Conservation (phyloP, 2,797 vertebrate species). For the Gambelia wislizenii region DNA sequence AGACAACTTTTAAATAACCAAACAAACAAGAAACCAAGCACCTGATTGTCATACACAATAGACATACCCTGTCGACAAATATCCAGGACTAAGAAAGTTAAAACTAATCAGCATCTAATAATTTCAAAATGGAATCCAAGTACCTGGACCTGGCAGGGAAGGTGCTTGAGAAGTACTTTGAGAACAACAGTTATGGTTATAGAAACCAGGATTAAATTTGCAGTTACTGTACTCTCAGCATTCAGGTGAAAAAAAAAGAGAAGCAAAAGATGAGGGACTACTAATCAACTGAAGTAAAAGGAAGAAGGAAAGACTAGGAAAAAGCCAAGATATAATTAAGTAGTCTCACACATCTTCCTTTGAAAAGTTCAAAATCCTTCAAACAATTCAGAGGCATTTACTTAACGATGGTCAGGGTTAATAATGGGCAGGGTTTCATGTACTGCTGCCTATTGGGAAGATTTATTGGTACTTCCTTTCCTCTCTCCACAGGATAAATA, state of each 20-base stretch:
- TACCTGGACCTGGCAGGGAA: neutral
- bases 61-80: neutral
- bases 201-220: neutral
- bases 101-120: slow-evolving; percentile 5
- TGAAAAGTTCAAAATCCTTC: neutral
- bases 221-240: neutral
- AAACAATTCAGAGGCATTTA: neutral
- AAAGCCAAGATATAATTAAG: slow-evolving; percentile 1
- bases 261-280: neutral
- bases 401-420: neutral
- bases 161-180: too few species aligned
- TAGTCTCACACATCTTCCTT: too few species aligned
- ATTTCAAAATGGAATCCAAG: neutral
- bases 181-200: neutral
- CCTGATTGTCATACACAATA: neutral
- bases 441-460: neutral
- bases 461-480: neutral
- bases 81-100: neutral
- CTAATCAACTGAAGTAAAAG: neutral
- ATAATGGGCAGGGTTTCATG: neutral
- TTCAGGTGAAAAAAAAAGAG: neutral
- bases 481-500: neutral
- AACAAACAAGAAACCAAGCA: neutral
- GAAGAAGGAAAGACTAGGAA: neutral
- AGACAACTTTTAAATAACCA: neutral